Evolutionary conservation across 1,140 invertebrate species (phyloP), one percentile per base, ranked within the genome.

Genomic region (Dolichoris vasculosae): DNA sequence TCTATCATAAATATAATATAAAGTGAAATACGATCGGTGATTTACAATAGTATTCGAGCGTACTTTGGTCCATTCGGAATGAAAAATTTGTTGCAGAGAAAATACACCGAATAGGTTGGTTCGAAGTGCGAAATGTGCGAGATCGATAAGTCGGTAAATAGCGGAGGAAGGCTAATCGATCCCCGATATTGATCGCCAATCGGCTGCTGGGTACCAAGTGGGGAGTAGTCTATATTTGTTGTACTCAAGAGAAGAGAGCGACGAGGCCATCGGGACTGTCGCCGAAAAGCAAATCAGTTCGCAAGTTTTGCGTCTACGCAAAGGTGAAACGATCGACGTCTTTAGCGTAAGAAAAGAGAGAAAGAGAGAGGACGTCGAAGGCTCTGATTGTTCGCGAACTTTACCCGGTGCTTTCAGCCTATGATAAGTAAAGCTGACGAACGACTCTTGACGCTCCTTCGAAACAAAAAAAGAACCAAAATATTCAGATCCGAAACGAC

Each of bases 141-240:
- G 78, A 38, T 85, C 63, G 81, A 71, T 32, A 48, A 73, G 78
- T 84, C 7, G 30, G 40, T 67, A 86, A 86, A 87, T 86, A 87
- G 82, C 79, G 30, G 40, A 78, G 86, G 87, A 89, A 88, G 87
- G 86, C 86, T 86, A 83, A 91, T 91, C 86, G 88, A 86, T 88
- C 87, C 85, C 88, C 89, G 89, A 91, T 84, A 79, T 88, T 85
- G 87, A 89, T 91, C 86, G 88, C 88, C 89, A 88, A 90, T 91
- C 87, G 87, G 89, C 88, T 88, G 88, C 88, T 89, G 85, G 86
- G 89, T 88, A 82, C 59, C 85, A 88, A 89, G 92, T 92, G 91
- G 92, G 91, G 91, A 90, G n/a, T n/a, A n/a, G 88, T 92, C 92
- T 93, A 93, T 93, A 93, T 93, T 85, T 85, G n/a, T 80, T 69